Conservation (phyloP, 2,797 vertebrate species). For the Chiroxiphia lanceolata region DNA sequence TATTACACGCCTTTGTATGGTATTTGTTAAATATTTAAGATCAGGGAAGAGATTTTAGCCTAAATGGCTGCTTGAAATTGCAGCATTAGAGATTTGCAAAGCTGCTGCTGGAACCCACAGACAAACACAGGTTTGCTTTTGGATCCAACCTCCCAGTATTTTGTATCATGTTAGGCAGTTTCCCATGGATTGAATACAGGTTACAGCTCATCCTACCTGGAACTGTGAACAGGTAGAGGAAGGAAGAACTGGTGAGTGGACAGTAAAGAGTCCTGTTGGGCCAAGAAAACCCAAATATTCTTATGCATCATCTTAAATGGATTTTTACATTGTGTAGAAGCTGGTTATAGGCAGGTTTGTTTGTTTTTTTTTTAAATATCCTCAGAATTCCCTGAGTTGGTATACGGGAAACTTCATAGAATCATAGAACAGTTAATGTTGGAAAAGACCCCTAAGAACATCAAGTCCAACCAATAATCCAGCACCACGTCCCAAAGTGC, state of each 20-base stretch:
- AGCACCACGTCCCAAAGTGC: background rate
- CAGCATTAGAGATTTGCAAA: background rate
- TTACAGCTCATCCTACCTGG: background rate
- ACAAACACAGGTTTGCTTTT: background rate
- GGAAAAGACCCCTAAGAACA: background rate
- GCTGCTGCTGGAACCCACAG: background rate
- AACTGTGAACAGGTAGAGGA: background rate
- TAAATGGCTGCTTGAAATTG: background rate
- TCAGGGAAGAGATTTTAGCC: background rate
- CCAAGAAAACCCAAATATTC: background rate
- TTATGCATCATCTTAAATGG: background rate
- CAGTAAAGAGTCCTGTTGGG: background rate
- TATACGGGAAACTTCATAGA: background rate
- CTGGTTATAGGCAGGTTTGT: fast-evolving
- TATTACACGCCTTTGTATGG: constrained; percentile 10
- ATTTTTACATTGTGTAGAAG: background rate
- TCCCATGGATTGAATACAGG: background rate
- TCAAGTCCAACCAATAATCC: background rate
- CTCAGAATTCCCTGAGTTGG: background rate
- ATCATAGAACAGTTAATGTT: background rate
- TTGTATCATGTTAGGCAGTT: background rate
- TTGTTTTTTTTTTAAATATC: background rate
- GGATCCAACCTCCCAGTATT: background rate
- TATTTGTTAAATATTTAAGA: constrained; percentile 51
- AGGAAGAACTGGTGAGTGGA: background rate